Evolutionary conservation across 92 coral and sea anemone genomes (phyloP), one percentile per base, ranked within the genome.

Genomic region (Virgularia gustaviana): DNA sequence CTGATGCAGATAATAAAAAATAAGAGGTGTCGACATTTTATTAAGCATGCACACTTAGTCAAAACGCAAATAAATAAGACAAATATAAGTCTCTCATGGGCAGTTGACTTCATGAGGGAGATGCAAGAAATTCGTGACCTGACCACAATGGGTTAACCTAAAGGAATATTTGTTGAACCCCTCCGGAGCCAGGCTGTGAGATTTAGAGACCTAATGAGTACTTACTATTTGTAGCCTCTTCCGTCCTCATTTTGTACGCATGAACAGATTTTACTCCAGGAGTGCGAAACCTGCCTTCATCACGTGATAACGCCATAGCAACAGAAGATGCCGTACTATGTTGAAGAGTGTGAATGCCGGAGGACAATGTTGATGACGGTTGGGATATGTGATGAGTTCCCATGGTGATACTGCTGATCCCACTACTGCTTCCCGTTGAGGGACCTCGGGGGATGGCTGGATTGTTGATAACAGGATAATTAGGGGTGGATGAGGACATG

Each of bases 401-500:
- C 18, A 87, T 76, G 9, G 86, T 80, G 33, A 83, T 63, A 54
- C 92, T 92, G 38, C 98, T 85, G 43, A 92, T 72, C 34, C 98
- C 97, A 67, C 96, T 88, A 77, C 97, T 92, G 81, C 98, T 92
- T 15, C 78, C 86, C 4, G 72, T 45, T 32, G 90, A 88, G 62
- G 87, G 90, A 2, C 74, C 76, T 55, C 44, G 56, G 2, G 73
- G 57, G 49, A 44, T 61, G 30, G 29, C 29, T 10, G 79, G 73
- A 16, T 33, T 30, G 30, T 88, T 77, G 15, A 65, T 18, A 53
- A 54, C 75, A 29, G 82, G 71, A 29, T 74, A 84, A 6, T 90
- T 83, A 49, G 98, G 98, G 35, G 96, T 90, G 42, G 96, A 90
- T 7, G 98, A 88, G 23, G 90, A 86, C 38, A 80, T 86, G 35